Conservation (phyloP, 1,140 invertebrate species). For the Brachionus koreanus region DNA sequence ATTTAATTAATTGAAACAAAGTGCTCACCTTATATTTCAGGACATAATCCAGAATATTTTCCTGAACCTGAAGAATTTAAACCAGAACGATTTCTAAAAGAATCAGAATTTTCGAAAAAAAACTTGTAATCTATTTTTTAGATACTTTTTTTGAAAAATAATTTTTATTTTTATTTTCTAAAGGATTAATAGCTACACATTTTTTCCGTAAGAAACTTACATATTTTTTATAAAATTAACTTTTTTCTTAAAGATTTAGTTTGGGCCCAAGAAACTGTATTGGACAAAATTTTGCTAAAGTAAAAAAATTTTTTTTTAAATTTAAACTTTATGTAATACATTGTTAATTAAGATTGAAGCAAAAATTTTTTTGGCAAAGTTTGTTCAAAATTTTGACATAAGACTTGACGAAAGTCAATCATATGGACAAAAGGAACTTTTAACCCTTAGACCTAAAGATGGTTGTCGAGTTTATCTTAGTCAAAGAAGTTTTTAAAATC, state of each 20-base stretch:
- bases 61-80: slow-evolving; percentile 18
- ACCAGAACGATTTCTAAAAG: neutral
- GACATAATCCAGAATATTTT: slow-evolving; percentile 32
- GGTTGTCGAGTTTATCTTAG: slow-evolving; percentile 21
- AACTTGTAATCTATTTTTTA: neutral
- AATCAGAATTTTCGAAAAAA: neutral
- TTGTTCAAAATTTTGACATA: slow-evolving; percentile 41
- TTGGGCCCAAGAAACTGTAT: slow-evolving; percentile 44
- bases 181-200: slow-evolving; percentile 40
- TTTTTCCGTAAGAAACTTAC: slow-evolving; percentile 23
- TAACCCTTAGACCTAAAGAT: slow-evolving; percentile 43
- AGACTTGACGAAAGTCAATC: slow-evolving; percentile 35
- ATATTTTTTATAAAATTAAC: neutral
- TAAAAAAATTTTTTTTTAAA: neutral
- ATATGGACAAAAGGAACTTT: neutral
- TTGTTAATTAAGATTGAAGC: slow-evolving; percentile 39
- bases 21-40: neutral
- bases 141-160: neutral
- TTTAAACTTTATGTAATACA: neutral
- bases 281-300: slow-evolving; percentile 44
- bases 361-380: slow-evolving; percentile 44
- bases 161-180: neutral
- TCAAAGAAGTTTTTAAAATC: neutral
- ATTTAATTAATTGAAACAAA: neutral
- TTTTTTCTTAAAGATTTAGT: neutral